phyloP scores from a whole-genome alignment of 2,888 invertebrate species.

The Eurois occulta region DNA sequence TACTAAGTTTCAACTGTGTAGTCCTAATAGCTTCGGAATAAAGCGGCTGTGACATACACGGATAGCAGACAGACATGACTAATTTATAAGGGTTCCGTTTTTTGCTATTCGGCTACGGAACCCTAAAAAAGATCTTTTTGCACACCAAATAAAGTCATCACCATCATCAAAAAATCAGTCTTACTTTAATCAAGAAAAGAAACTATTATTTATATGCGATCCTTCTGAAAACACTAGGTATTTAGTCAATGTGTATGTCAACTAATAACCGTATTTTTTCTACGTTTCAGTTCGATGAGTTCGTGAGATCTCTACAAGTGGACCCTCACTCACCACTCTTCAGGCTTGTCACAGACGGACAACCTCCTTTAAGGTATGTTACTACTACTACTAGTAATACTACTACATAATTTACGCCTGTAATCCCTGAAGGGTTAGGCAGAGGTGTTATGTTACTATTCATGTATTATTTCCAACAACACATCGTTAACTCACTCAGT shows the following conservation, averaged over 20 bases:
- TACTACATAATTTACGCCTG: background rate
- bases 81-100: too few relatives aligned
- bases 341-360: constrained; percentile 94
- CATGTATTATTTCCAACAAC: too few relatives aligned
- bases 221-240: background rate
- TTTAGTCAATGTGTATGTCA: background rate
- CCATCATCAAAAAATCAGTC: background rate
- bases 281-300: constrained; percentile 93
- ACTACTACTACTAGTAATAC: background rate
- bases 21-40: too few relatives aligned
- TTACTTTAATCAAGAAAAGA: background rate
- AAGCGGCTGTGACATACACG: too few relatives aligned
- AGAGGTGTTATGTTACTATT: background rate
- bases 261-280: background rate
- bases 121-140: background rate
- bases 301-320: constrained; percentile 93
- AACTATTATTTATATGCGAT: too few relatives aligned
- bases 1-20: too few relatives aligned
- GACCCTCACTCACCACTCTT: constrained; percentile 92
- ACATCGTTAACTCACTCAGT: background rate
- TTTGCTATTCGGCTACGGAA: too few relatives aligned
- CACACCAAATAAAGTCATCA: background rate
- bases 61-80: too few relatives aligned
- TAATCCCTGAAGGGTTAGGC: background rate
- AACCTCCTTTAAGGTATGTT: constrained; percentile 91